Evolutionary conservation across 37 sponge, comb jelly and placozoan species (phyloP), one percentile per base, ranked within the genome.

Genomic region (Geodia barretti): DNA sequence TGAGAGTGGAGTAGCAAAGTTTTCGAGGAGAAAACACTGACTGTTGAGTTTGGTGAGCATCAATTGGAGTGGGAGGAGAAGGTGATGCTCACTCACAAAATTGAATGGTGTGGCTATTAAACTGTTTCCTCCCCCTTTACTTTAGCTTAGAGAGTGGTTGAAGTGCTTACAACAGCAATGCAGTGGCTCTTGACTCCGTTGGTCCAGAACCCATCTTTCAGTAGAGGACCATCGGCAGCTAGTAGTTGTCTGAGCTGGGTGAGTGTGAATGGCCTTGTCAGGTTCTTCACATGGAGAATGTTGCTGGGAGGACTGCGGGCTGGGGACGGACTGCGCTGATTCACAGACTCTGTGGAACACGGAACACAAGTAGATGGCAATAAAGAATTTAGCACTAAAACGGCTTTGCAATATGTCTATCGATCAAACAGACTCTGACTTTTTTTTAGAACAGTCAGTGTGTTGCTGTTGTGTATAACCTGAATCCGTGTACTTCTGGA

Each of bases 221-320:
- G 68, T 35, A 95, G 61, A 31, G 75, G 60, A 0, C 95, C 97
- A 35, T 97, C 87, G 40, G 75, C 63, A 0, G 72, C 62, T 4
- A 97, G 92, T 32, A 95, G 76, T 34, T 86, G 87, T 43, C 81
- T 79, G 73, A 97, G 79, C 90, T 97, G 95, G 7, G 26, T 65
- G 54, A 79, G 61, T 36, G 97, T 92, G 79, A 95, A 97, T 30
- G 97, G 97, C 28, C 97, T 79, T 25, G 84, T 92, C 64, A 97
- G 78, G 66, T 94, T 80, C 41, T 83, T 70, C 60, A 97, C 76
- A 62, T 91, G 92, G 24, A 93, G 75, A 21, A 96, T 75, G 20
- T 70, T 58, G 30, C 86, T 76, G 20, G 85, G 79, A n/a, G 87
- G 76, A 39, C 68, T 80, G 11, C 73, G 79, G 61, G 90, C 34